Conservation (phyloP, 2,888 invertebrate species). For the Drosophila multiciliata region DNA sequence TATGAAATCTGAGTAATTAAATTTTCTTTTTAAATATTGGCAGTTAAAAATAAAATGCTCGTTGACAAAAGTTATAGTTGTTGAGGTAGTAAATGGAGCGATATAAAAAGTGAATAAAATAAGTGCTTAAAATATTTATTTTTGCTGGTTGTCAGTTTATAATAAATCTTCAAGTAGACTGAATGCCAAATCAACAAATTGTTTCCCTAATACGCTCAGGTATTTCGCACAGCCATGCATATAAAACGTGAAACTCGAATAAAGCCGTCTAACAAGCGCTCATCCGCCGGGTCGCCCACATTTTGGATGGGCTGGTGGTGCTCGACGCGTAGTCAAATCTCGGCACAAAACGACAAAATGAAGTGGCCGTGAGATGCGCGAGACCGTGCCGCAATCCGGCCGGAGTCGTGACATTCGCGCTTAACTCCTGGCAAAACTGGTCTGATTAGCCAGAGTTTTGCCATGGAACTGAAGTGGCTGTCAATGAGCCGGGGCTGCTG, state of each 20-base stretch:
- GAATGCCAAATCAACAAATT: constrained; percentile 12
- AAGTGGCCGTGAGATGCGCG: constrained; percentile 25
- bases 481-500: constrained; percentile 29
- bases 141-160: neutral
- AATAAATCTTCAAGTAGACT: neutral
- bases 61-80: neutral
- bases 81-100: neutral
- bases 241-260: constrained; percentile 38
- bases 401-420: constrained; percentile 61
- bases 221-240: constrained; percentile 19
- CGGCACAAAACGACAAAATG: constrained; percentile 43
- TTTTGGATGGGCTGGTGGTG: constrained; percentile 5
- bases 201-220: constrained; percentile 18
- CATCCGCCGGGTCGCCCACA: constrained; percentile 6
- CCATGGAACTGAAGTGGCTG: constrained; percentile 56
- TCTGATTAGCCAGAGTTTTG: constrained; percentile 67
- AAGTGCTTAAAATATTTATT: neutral
- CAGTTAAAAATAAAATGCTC: neutral
- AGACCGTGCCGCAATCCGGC: neutral
- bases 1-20: neutral
- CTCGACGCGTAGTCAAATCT: constrained; percentile 35
- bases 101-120: neutral
- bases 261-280: constrained; percentile 47
- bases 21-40: neutral
- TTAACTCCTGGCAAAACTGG: constrained; percentile 62